phyloP scores from a whole-genome alignment of 2,113 vertebrate species.

The Setophaga kirtlandii region DNA sequence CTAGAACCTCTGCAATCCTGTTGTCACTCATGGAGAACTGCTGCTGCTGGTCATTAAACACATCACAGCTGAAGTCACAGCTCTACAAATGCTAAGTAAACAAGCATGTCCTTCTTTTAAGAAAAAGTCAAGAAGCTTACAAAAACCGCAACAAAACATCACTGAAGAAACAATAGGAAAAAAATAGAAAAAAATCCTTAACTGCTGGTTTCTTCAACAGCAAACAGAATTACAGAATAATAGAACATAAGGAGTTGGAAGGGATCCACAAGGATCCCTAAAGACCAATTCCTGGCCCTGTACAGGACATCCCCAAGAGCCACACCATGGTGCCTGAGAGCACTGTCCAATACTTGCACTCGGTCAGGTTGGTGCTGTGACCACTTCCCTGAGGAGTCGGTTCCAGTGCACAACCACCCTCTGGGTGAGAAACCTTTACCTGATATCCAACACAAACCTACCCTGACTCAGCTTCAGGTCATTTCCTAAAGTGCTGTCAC shows the following conservation, averaged over 20 bases:
- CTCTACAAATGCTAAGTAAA: not conserved
- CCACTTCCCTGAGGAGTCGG: not conserved
- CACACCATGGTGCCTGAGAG: not conserved
- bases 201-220: not conserved
- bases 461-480: not conserved
- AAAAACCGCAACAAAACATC: not conserved
- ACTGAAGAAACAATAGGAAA: not conserved
- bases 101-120: not conserved
- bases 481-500: accelerated
- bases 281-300: not conserved
- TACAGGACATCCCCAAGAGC: not conserved
- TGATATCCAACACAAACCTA: not conserved
- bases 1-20: not conserved
- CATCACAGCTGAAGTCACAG: not conserved
- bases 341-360: not conserved
- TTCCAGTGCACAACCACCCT: not conserved
- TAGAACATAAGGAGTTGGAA: not conserved
- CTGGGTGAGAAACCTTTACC: not conserved
- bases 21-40: not conserved
- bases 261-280: not conserved
- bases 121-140: not conserved
- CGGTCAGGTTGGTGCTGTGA: not conserved
- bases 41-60: not conserved
- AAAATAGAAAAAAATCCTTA: not conserved
- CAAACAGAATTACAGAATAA: not conserved